Conservation (phyloP, 2,797 vertebrate genomes). For the Hippoglossus hippoglossus region DNA sequence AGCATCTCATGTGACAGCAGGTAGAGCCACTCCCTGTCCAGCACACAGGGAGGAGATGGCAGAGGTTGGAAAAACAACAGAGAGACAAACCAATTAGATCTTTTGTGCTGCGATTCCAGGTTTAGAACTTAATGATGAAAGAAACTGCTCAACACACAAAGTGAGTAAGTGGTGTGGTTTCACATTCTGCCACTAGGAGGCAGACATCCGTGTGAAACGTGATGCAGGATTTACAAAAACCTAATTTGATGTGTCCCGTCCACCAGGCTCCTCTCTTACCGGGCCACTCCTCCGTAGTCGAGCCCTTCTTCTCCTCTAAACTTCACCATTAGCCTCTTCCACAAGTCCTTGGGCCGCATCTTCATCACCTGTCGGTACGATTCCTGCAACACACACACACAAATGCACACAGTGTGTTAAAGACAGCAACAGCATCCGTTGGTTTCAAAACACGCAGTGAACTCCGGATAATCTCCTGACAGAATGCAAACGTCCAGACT, state of each 20-base stretch:
- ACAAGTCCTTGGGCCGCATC: constrained; percentile 98
- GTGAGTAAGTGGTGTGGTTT: not conserved
- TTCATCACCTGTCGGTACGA: constrained; percentile 99
- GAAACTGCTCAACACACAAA: not conserved
- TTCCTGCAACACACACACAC: constrained; percentile 82
- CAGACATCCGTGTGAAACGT: constrained; percentile 9
- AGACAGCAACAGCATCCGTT: not conserved
- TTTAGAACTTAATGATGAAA: not conserved
- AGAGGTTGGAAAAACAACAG: not conserved
- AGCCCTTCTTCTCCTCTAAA: constrained; percentile 98
- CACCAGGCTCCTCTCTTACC: constrained; percentile 76
- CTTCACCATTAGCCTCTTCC: constrained; percentile 99
- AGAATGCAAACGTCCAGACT: too few relatives aligned
- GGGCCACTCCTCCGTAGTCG: constrained; percentile 97
- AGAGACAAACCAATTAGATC: not conserved
- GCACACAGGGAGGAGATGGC: not conserved
- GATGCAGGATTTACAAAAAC: not conserved
- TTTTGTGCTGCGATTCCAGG: not conserved
- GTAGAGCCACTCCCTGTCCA: constrained; percentile 95
- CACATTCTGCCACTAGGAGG: constrained; percentile 51
- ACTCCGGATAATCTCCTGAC: too few relatives aligned
- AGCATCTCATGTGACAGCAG: constrained; percentile 98
- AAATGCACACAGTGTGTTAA: not conserved
- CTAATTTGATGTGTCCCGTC: not conserved
- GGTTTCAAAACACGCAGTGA: too few relatives aligned